Conservation (phyloP, 2,797 vertebrate genomes). For the Lepilemur septentrionalis region DNA sequence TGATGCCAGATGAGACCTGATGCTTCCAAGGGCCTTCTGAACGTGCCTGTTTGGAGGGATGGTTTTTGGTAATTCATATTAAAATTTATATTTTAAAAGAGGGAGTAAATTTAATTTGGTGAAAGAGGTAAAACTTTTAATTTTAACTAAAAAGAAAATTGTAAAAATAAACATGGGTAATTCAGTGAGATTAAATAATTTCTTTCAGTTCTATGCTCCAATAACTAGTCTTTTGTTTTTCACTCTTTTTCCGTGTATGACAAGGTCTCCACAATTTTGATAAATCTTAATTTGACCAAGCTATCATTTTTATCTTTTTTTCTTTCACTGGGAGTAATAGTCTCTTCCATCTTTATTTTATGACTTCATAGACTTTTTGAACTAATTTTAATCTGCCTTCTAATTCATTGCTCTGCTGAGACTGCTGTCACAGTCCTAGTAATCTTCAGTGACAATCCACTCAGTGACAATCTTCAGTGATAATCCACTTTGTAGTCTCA, state of each 20-base stretch:
- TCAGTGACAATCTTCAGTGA: background rate
- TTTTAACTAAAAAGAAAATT: background rate
- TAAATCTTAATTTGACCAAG: background rate
- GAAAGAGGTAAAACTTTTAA: background rate
- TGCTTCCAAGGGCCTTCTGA: background rate
- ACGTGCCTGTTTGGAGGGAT: background rate
- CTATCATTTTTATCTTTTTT: background rate
- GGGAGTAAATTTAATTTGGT: constrained; percentile 1
- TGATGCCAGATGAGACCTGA: background rate
- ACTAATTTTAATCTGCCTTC: background rate
- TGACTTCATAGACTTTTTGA: background rate
- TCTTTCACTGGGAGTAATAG: background rate
- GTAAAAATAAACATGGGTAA: background rate
- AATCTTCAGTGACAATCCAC: background rate
- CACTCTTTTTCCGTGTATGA: background rate
- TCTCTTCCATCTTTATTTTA: constrained; percentile 9
- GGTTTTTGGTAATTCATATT: background rate
- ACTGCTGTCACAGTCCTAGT: background rate
- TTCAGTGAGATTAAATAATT: background rate
- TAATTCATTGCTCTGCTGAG: constrained; percentile 5
- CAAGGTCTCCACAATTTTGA: background rate
- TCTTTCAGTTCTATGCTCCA: background rate
- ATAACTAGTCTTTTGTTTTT: background rate
- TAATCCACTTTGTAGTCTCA: background rate
- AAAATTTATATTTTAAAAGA: constrained; percentile 17